Conservation (phyloP, 2,113 vertebrate genomes). For the Phocoena sinus region DNA sequence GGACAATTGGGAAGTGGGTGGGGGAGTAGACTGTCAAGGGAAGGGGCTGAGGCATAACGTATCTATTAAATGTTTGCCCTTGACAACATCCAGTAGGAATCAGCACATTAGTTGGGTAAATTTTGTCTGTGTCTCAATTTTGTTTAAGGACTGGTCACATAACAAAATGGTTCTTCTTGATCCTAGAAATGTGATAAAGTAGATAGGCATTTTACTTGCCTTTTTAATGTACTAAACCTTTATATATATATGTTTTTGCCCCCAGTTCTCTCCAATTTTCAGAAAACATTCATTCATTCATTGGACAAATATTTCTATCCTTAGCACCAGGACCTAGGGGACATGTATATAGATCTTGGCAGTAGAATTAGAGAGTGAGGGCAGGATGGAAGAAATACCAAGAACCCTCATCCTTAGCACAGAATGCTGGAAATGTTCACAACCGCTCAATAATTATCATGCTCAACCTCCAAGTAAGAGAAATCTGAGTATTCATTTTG, state of each 20-base stretch:
- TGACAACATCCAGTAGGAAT: neutral
- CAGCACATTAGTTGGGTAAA: neutral
- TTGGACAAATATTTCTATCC: neutral
- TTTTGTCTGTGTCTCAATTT: neutral
- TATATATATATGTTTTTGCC: neutral
- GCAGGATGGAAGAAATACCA: neutral
- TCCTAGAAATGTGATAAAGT: neutral
- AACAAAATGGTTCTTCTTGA: slow-evolving; percentile 24
- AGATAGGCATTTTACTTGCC: neutral
- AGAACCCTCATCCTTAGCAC: neutral
- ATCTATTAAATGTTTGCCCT: neutral
- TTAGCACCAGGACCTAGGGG: neutral
- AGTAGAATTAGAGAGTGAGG: neutral
- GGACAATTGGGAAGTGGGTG: neutral
- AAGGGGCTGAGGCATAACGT: neutral
- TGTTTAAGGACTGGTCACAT: neutral
- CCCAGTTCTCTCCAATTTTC: neutral
- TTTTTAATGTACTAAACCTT: neutral
- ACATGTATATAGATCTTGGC: neutral
- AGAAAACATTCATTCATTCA: neutral
- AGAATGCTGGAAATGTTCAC: neutral
- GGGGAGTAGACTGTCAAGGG: neutral
- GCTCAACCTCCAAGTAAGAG: neutral
- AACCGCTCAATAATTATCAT: neutral
- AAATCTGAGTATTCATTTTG: neutral